A percentile compares a stretch with the other conserved stretches of the same genome.
Evolutionary conservation across 2,797 vertebrate species (phyloP).

Genomic region (Rhinella marina): DNA sequence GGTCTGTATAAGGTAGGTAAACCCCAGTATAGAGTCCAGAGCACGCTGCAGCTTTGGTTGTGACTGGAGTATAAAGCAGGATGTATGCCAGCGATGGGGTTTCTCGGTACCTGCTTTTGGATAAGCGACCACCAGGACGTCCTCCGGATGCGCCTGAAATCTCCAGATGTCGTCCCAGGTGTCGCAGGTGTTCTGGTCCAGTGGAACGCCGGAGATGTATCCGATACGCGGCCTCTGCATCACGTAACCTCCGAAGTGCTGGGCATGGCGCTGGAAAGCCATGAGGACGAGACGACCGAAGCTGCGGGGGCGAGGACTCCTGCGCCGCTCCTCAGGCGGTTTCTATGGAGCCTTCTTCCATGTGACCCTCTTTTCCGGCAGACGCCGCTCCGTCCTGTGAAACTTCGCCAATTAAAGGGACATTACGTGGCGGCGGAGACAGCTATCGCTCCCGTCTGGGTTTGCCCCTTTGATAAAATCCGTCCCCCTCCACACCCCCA

Average conservation of each 20-base stretch:
- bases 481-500: too few species aligned
- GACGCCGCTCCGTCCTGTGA: background rate
- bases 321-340: conserved; percentile 8
- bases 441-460: background rate
- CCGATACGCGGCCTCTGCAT: conserved; percentile 34
- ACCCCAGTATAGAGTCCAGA: background rate
- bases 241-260: conserved; percentile 34
- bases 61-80: background rate
- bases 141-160: conserved; percentile 41
- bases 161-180: conserved; percentile 42
- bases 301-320: background rate
- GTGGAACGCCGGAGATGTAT: conserved; percentile 17
- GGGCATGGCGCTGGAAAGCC: conserved; percentile 39
- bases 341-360: conserved; percentile 31
- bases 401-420: background rate
- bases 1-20: background rate
- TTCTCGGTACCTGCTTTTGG: conserved; percentile 52
- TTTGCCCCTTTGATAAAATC: background rate
- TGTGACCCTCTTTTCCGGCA: background rate
- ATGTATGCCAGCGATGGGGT: background rate
- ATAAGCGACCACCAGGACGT: conserved; percentile 47
- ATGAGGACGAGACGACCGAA: background rate
- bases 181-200: conserved; percentile 43
- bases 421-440: background rate
- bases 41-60: background rate